Evolutionary conservation across 2,113 vertebrate species (phyloP).

Genomic region (Manacus vitellinus): DNA sequence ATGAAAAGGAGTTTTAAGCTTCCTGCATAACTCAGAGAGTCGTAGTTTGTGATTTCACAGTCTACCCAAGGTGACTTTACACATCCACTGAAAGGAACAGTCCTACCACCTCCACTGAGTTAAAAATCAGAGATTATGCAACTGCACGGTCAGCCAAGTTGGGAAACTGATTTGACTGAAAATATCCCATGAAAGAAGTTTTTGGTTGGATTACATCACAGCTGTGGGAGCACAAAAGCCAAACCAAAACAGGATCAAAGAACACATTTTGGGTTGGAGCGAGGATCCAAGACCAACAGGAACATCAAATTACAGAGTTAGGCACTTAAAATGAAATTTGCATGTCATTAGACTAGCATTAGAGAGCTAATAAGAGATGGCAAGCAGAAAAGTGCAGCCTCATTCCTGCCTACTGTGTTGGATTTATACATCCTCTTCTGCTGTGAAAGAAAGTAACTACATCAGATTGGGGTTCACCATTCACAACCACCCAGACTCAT

Average conservation of each 20-base stretch:
- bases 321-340: not conserved
- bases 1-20: not conserved
- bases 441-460: not conserved
- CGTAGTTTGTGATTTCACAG: not conserved
- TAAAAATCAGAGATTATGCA: conserved; percentile 16
- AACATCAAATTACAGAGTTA: not conserved
- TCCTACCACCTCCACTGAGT: not conserved
- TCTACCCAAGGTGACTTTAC: not conserved
- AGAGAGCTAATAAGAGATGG: not conserved
- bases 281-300: not conserved
- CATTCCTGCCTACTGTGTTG: not conserved
- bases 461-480: not conserved
- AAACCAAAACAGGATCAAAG: not conserved
- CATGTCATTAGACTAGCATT: not conserved
- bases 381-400: not conserved
- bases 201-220: not conserved
- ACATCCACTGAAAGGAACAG: not conserved
- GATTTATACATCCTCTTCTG: not conserved
- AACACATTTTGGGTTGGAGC: not conserved
- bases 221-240: not conserved
- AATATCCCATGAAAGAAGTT: not conserved
- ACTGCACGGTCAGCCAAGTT: not conserved
- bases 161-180: not conserved
- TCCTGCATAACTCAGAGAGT: not conserved
- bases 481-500: not conserved